phyloP scores from a whole-genome alignment of 2,113 vertebrate species.

The Dicaeum eximium region DNA sequence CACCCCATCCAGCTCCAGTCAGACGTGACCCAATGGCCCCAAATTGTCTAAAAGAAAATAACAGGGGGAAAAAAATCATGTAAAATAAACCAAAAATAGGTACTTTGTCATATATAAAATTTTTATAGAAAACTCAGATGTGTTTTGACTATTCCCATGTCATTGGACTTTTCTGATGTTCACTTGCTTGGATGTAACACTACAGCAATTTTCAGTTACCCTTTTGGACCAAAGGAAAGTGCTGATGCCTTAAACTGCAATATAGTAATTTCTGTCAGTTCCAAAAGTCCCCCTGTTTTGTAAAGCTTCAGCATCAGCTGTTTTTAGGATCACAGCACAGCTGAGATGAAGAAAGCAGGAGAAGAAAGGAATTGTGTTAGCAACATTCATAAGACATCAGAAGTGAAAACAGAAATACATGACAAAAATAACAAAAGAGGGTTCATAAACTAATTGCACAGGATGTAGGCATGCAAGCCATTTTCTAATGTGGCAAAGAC shows the following conservation, averaged over 20 bases:
- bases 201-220: neutral
- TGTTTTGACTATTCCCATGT: neutral
- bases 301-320: constrained; percentile 22
- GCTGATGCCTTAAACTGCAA: neutral
- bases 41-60: constrained; percentile 77
- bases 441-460: constrained; percentile 48
- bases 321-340: neutral
- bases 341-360: constrained; percentile 26
- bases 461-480: constrained; percentile 47
- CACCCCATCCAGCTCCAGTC: constrained; percentile 97
- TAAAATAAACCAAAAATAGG: neutral
- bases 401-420: constrained; percentile 59
- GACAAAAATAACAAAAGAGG: constrained; percentile 57
- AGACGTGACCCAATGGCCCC: constrained; percentile 91
- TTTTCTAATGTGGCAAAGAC: constrained; percentile 52
- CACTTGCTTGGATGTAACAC: neutral
- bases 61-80: neutral
- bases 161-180: neutral
- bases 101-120: neutral
- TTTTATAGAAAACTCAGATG: neutral
- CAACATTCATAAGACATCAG: constrained; percentile 26
- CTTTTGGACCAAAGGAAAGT: neutral
- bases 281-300: neutral
- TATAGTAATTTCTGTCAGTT: neutral
- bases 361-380: constrained; percentile 32